Evolutionary conservation across 2,888 invertebrate genomes (phyloP), one percentile per base, ranked within the genome.

Genomic region (Synergus japonicus): DNA sequence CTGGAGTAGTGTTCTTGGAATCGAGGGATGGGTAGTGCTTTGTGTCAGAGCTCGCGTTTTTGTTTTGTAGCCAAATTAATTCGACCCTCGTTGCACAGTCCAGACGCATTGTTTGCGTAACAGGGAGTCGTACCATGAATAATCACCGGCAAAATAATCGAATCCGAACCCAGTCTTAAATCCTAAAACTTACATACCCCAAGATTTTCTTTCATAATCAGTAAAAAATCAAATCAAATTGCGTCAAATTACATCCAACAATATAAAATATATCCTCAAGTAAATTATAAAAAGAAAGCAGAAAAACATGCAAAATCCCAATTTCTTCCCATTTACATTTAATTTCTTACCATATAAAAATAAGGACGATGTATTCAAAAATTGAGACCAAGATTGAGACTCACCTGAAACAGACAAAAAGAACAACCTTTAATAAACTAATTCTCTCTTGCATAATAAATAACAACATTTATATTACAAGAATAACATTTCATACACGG

Each of bases 31-130:
- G 60, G 76, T 43, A 49, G 63, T 54, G 49, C 67, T 81, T 65
- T 60, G 73, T 46, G 77, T 78, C 73, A 80, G 41, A 67, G 76
- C 80, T 84, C 81, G 83, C 81, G 78, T 85, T 84, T 86, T 85
- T 85, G 84, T 85, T 86, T 85, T 79, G 66, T 77, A 65, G 76
- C 58, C 81, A 81, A 82, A 83, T 84, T 83, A 82, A 84, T 84
- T 80, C 85, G 76, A 43, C 77, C 41, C 78, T 78, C 49, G 46
- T 64, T 73, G 44, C 46, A 37, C 64, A 67, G 64, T 77, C 64
- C 65, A 44, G 63, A 43, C 77, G 65, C 80, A 81, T 83, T 79
- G 80, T 81, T 80, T 78, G 76, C 79, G 76, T 77, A 79, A 81
- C 73, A 29, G 43, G 44, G 10, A 65, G 54, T 60, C 81, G 54